Evolutionary conservation across 2,797 vertebrate species (phyloP), one percentile per base, ranked within the genome.

Genomic region (Ctenopoma kingsleyae): DNA sequence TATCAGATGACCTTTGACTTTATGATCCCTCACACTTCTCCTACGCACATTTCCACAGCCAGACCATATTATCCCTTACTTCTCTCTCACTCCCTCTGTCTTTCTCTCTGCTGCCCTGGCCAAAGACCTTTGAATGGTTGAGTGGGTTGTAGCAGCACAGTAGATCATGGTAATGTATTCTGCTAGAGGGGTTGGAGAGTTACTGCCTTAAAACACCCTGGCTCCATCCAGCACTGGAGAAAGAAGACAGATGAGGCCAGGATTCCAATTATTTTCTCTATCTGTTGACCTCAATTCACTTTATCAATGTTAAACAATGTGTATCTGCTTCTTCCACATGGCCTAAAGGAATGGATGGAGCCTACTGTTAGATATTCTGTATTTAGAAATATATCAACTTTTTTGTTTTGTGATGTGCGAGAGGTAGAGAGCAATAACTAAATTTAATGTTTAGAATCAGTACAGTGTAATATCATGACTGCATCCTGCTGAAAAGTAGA

Each of bases 211-310:
- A 88, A 89, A 89, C 83, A 83, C 74, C 63, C 67, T 6, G 63
- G 56, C 74, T 82, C 59, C 7, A 15, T 88, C 85, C 75, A 78
- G 61, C 72, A 66, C 66, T 32, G 20, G 71, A 64, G 75, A 76
- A 82, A 54, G 65, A 83, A 89, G 84, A 89, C 78, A 65, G 71
- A 88, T 86, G 83, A 87, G 85, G 85, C 87, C 76, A 62, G 70
- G 48, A 80, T 87, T 90, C 85, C 87, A 90, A 89, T 93, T 90
- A 91, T 89, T 91, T 89, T 82, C 87, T 88, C 78, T 84, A 74
- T 83, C 78, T 83, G 74, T 85, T 90, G 86, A 91, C 87, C 90
- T 87, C 67, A 67, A 68, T 86, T 85, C 81, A 84, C 80, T 86
- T 87, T 69, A 91, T 90, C 86, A 91, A 75, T 77, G 85, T 76